Percentiles rank a stretch among this genome's conserved stretches.
phyloP scores from a whole-genome alignment of 2,888 invertebrate genomes.

The Bursaphelenchus okinawaensis region DNA sequence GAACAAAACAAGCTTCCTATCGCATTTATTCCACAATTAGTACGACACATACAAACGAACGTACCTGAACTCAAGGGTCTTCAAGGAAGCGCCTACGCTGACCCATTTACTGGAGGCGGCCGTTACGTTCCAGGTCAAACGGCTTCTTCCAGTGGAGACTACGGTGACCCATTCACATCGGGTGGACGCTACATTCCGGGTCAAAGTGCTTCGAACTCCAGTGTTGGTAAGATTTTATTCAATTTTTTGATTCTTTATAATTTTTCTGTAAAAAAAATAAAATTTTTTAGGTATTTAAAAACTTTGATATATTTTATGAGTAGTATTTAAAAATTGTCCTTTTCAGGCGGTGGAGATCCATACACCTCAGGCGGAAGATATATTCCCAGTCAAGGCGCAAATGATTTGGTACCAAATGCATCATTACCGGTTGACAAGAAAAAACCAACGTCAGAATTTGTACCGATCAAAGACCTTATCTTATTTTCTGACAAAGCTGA shows the following conservation, averaged over 20 bases:
- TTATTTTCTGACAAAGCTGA: conserved; percentile 47
- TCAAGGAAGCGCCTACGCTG: conserved; percentile 31
- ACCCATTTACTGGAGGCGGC: conserved; percentile 62
- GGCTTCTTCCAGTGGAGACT: not conserved
- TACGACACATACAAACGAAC: not conserved
- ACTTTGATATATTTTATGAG: not conserved
- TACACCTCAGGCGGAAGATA: conserved; percentile 61
- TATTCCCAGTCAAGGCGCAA: conserved; percentile 45
- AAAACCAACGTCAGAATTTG: conserved; percentile 43
- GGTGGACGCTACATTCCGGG: conserved; percentile 53
- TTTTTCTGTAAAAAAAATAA: not conserved
- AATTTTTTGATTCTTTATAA: not conserved
- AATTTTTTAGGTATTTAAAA: not conserved
- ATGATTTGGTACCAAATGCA: conserved; percentile 33
- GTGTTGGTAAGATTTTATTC: not conserved
- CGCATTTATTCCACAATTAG: conserved; percentile 2
- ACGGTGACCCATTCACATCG: conserved; percentile 62
- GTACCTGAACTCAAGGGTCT: not conserved
- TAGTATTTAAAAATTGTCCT: not conserved
- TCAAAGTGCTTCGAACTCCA: not conserved
- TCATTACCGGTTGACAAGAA: conserved; percentile 38
- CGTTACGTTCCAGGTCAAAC: conserved; percentile 57
- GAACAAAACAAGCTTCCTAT: conserved; percentile 77
- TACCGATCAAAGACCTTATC: conserved; percentile 38
- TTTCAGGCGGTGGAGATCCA: conserved; percentile 57